These are phyloP conservation scores for Uria lomvia DNA, from an alignment of 2,113 vertebrate genomes.

Conservation along the genomic window DNA sequence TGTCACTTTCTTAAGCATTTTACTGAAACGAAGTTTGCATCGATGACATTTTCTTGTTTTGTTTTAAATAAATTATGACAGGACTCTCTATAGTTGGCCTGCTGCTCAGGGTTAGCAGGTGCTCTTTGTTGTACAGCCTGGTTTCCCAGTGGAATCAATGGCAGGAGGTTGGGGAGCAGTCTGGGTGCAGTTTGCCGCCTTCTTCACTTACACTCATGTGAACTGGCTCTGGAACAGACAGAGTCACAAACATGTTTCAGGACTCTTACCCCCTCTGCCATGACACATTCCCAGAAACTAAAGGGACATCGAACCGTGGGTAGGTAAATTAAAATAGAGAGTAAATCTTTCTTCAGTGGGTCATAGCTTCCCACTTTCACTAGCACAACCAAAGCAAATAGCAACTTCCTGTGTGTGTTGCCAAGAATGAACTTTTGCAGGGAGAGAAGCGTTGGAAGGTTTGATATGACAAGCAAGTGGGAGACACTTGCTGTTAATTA, in stretches of 20 bases:
- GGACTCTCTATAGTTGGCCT: not conserved
- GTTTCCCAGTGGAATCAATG: not conserved
- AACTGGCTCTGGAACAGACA: not conserved
- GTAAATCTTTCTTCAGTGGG: not conserved
- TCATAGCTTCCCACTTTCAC: not conserved
- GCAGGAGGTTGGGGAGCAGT: not conserved
- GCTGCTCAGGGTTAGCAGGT: not conserved
- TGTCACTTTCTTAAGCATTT: slow-evolving; percentile 7
- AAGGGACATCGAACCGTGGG: not conserved
- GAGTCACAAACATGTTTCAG: not conserved
- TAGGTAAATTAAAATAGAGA: not conserved
- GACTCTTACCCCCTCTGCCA: not conserved
- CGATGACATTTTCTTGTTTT: not conserved
- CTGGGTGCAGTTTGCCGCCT: not conserved
- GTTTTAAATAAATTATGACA: not conserved
- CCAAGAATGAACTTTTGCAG: not conserved
- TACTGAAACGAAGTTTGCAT: not conserved
- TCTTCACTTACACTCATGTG: not conserved
- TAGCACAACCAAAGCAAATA: not conserved
- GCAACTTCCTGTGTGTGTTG: not conserved
- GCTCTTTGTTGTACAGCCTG: not conserved
- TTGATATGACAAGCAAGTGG: not conserved
- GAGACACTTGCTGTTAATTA: not conserved
- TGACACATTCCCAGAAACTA: not conserved
- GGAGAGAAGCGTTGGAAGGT: not conserved